Evolutionary conservation across 2,888 invertebrate genomes (phyloP).

Genomic region (Plagodis pulveraria): DNA sequence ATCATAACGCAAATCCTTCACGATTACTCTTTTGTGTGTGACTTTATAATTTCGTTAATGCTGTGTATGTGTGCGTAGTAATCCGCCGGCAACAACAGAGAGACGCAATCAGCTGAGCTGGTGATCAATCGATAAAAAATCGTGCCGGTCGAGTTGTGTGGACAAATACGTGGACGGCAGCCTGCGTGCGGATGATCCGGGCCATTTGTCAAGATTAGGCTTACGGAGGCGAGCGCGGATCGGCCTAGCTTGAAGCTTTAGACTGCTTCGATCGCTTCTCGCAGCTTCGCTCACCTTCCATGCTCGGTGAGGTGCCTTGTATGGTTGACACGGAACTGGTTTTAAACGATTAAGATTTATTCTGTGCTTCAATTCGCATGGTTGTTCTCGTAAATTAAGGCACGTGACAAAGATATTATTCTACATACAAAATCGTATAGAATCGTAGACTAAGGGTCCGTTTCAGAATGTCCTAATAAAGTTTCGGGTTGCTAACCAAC

Average conservation of each 20-base stretch:
- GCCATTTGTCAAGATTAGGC: conserved; percentile 83
- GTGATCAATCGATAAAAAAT: conserved; percentile 83
- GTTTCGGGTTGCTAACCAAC: too few species aligned
- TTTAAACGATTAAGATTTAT: conserved; percentile 32
- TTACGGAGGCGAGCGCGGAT: conserved; percentile 56
- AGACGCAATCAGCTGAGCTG: conserved; percentile 79
- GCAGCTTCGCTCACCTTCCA: conserved; percentile 18
- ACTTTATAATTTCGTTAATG: conserved; percentile 59
- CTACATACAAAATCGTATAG: too few species aligned
- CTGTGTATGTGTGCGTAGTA: conserved; percentile 45
- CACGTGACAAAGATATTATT: conserved; percentile 2
- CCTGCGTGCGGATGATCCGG: conserved; percentile 71
- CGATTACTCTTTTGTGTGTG: conserved; percentile 67
- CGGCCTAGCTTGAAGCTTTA: conserved; percentile 23
- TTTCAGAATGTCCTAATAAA: too few species aligned
- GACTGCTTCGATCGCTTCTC: not conserved
- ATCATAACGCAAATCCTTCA: conserved; percentile 68
- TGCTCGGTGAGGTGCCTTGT: conserved; percentile 17
- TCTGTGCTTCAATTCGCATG: conserved; percentile 15
- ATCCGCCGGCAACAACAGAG: conserved; percentile 81
- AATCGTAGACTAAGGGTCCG: too few species aligned
- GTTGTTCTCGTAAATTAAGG: conserved; percentile 7
- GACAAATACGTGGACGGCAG: conserved; percentile 68
- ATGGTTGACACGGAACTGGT: conserved; percentile 40
- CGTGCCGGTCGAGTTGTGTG: conserved; percentile 66